These are phyloP conservation scores for Drosophila nasuta DNA, from an alignment of 1,140 invertebrate species.

Conservation along the genomic window DNA sequence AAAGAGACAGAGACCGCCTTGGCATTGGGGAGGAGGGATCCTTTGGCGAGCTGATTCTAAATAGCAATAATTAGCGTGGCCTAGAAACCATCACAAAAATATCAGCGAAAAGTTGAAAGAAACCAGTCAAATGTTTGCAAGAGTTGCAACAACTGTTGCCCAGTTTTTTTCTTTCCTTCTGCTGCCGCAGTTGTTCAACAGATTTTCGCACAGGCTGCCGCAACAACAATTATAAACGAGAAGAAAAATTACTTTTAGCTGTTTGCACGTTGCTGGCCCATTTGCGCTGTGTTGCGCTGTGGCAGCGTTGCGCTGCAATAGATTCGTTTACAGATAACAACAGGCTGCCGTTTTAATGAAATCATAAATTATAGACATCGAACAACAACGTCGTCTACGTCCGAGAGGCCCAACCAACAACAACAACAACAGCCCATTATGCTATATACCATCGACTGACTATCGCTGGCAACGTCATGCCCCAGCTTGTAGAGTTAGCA, in stretches of 20 bases:
- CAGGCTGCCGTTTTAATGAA: constrained; percentile 83
- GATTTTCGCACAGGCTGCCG: constrained; percentile 64
- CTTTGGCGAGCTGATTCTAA: constrained; percentile 64
- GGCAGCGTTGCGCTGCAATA: constrained; percentile 39
- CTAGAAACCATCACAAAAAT: constrained; percentile 77
- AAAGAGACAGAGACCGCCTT: not conserved
- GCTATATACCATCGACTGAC: not conserved
- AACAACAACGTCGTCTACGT: constrained; percentile 51
- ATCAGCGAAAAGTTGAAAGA: constrained; percentile 4
- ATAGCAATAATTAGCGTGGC: constrained; percentile 83
- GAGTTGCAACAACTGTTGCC: constrained; percentile 8
- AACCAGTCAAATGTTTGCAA: constrained; percentile 54
- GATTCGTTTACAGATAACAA: constrained; percentile 79
- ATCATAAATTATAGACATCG: constrained; percentile 83
- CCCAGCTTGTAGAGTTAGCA: constrained; percentile 76
- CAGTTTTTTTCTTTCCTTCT: not conserved
- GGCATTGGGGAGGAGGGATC: constrained; percentile 30
- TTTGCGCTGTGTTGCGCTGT: constrained; percentile 44
- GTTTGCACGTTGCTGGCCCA: constrained; percentile 77
- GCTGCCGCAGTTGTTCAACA: constrained; percentile 19
- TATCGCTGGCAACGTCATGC: constrained; percentile 64
- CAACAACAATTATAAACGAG: constrained; percentile 72
- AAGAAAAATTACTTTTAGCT: constrained; percentile 77
- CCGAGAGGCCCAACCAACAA: not conserved
- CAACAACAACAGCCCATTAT: not conserved